A percentile compares a stretch with the other conserved stretches of the same genome.
Conservation (phyloP, 2,888 invertebrate genomes). For the Lepidonotus clava region DNA sequence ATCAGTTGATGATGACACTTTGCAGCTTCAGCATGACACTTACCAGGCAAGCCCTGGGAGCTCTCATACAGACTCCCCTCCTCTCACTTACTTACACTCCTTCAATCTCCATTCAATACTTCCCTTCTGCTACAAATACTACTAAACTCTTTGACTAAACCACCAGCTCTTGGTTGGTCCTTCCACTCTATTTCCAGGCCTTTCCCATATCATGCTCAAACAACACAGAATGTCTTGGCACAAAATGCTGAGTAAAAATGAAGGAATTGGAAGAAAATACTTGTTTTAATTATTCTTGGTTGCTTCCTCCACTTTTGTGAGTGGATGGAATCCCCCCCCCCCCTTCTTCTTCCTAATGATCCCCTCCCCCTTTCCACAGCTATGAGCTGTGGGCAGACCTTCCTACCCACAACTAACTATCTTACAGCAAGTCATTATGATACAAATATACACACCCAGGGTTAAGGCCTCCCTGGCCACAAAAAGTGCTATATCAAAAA, state of each 20-base stretch:
- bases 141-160: conserved; percentile 3
- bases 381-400: background rate
- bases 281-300: conserved; percentile 24
- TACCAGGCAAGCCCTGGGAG: background rate
- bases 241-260: conserved; percentile 49
- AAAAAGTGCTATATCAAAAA: conserved; percentile 64
- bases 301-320: background rate
- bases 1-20: background rate
- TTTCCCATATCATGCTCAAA: background rate
- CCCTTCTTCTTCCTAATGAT: background rate
- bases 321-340: conserved; percentile 34
- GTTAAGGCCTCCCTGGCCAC: conserved; percentile 31
- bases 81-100: background rate
- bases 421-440: conserved; percentile 57
- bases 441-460: conserved; percentile 61
- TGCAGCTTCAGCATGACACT: background rate
- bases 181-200: conserved; percentile 5
- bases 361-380: background rate
- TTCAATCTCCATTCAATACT: background rate
- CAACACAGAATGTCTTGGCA: conserved; percentile 48
- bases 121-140: background rate
- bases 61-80: background rate
- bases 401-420: conserved; percentile 51
- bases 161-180: conserved; percentile 3
- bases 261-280: conserved; percentile 37